These are phyloP conservation scores for Epinephelus coioides DNA, from an alignment of 2,797 vertebrate genomes.

Conservation along the genomic window DNA sequence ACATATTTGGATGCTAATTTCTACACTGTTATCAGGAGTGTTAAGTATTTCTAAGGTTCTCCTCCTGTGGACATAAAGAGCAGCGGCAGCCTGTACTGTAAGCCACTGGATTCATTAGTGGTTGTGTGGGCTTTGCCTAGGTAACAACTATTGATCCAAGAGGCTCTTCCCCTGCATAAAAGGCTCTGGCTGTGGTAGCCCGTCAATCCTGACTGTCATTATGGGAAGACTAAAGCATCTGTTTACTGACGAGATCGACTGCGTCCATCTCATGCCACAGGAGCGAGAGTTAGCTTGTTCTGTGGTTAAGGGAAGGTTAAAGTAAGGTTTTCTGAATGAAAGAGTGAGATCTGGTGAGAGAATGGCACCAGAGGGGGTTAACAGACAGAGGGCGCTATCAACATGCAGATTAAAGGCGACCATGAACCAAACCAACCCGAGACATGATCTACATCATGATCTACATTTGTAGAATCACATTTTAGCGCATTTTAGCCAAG, in stretches of 20 bases:
- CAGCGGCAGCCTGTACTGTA: constrained; percentile 11
- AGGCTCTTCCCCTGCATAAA: constrained; percentile 67
- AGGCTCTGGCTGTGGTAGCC: constrained; percentile 62
- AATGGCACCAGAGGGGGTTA: constrained; percentile 12
- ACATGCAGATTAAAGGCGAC: constrained; percentile 49
- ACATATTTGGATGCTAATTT: not conserved
- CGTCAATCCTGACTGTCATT: constrained; percentile 72
- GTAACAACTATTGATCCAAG: constrained; percentile 81
- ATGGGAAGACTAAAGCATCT: constrained; percentile 47
- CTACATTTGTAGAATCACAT: not conserved
- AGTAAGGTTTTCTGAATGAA: constrained; percentile 20
- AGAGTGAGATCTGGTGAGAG: not conserved
- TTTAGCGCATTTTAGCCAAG: not conserved
- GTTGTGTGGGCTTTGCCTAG: constrained; percentile 74
- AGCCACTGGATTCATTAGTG: constrained; percentile 83
- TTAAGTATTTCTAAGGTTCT: constrained; percentile 10
- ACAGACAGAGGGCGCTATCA: constrained; percentile 83
- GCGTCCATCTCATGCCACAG: constrained; percentile 12
- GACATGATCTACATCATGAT: not conserved
- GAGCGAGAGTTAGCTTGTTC: constrained; percentile 22
- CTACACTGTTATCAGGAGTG: not conserved
- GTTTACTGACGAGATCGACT: constrained; percentile 46
- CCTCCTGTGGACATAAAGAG: constrained; percentile 19
- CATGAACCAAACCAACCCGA: not conserved
- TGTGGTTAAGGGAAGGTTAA: constrained; percentile 46